These are phyloP conservation scores for Drosophila burlai DNA, from an alignment of 1,140 invertebrate genomes.

Conservation along the genomic window DNA sequence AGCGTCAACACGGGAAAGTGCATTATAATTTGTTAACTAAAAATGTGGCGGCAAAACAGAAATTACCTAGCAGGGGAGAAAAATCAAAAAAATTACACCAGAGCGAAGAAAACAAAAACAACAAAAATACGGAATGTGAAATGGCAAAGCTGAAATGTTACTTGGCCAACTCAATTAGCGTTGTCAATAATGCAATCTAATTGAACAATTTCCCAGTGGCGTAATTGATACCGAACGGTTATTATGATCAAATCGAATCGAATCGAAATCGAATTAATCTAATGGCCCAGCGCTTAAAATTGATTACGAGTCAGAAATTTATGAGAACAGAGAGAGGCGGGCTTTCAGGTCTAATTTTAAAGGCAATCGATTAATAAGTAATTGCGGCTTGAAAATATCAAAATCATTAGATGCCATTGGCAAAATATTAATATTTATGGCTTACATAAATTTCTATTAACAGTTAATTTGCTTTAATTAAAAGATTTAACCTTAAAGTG, in stretches of 20 bases:
- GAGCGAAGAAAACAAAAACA: too few species aligned
- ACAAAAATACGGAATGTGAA: constrained; percentile 1
- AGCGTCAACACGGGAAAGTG: constrained; percentile 28
- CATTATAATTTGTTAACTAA: constrained; percentile 14
- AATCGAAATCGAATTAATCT: constrained; percentile 44
- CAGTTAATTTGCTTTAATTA: background rate
- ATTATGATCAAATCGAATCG: constrained; percentile 37
- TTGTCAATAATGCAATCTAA: constrained; percentile 43
- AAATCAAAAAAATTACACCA: background rate
- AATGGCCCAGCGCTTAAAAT: constrained; percentile 30
- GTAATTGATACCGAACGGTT: constrained; percentile 43
- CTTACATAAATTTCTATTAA: background rate
- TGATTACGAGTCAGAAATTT: constrained; percentile 12
- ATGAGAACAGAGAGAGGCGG: background rate
- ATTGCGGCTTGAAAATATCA: background rate
- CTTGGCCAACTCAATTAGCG: constrained; percentile 37
- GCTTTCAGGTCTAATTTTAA: constrained; percentile 1
- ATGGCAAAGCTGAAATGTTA: constrained; percentile 15
- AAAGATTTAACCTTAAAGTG: background rate
- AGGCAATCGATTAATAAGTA: constrained; percentile 2
- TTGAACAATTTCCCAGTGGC: constrained; percentile 30
- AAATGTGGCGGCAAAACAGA: constrained; percentile 9
- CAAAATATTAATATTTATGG: constrained; percentile 1
- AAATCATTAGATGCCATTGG: background rate
- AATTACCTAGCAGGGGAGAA: too few species aligned